Percentiles rank a stretch among this genome's conserved stretches.
Conservation (phyloP, 2,113 vertebrate genomes). For the Thunnus thynnus region DNA sequence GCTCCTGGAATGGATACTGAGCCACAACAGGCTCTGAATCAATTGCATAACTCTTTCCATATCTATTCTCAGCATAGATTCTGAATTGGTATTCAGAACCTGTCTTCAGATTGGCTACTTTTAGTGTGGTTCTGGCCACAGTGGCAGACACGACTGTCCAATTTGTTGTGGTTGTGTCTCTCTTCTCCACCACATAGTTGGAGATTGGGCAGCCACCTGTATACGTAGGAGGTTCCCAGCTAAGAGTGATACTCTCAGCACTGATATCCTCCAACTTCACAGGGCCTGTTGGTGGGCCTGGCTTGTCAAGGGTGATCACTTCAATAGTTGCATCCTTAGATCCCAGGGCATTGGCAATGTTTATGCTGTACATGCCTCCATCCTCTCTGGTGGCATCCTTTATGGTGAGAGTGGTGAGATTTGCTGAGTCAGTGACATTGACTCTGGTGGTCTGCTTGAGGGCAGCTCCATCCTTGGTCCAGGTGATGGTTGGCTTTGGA, state of each 20-base stretch:
- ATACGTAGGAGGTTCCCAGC: constrained; percentile 93
- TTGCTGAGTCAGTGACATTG: constrained; percentile 89
- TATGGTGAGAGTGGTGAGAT: constrained; percentile 89
- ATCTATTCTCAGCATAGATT: constrained; percentile 97
- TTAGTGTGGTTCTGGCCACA: constrained; percentile 95
- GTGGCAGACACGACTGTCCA: constrained; percentile 96
- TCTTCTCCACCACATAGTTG: constrained; percentile 97
- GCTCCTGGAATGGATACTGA: constrained; percentile 98
- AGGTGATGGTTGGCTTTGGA: constrained; percentile 94
- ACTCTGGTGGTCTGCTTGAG: constrained; percentile 97
- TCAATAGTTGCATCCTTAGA: constrained; percentile 93
- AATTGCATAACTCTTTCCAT: constrained; percentile 95
- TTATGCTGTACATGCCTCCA: constrained; percentile 92
- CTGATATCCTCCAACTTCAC: constrained; percentile 95
- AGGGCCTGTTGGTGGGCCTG: constrained; percentile 95
- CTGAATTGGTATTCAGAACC: constrained; percentile 97
- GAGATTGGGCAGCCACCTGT: constrained; percentile 96
- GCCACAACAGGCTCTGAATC: constrained; percentile 92
- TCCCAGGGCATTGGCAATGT: constrained; percentile 89
- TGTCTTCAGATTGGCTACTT: constrained; percentile 95
- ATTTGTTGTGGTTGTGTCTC: constrained; percentile 95
- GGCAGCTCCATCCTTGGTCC: constrained; percentile 92
- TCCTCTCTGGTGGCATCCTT: constrained; percentile 96
- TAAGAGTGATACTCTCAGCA: constrained; percentile 94
- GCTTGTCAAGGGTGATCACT: constrained; percentile 95